Conservation (phyloP, 2,113 vertebrate genomes). For the Eptatretus burgeri region DNA sequence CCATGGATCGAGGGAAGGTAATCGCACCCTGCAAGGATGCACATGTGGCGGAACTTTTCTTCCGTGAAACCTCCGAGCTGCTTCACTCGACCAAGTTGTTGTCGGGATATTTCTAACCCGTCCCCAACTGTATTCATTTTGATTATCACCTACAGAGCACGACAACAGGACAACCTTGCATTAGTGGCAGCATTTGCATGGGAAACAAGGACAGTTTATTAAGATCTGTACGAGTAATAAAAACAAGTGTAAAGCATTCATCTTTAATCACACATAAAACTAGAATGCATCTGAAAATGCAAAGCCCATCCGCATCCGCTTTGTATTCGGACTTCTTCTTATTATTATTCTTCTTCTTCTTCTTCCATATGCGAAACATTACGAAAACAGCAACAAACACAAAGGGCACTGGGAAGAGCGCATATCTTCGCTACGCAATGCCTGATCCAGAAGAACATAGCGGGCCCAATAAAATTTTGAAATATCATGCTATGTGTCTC, state of each 20-base stretch:
- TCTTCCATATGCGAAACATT: too few relatives aligned
- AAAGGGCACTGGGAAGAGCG: too few relatives aligned
- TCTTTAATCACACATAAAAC: not conserved
- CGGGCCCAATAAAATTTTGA: too few relatives aligned
- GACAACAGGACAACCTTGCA: not conserved
- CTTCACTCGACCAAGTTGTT: slow-evolving; percentile 45
- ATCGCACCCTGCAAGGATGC: slow-evolving; percentile 94
- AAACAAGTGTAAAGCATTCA: too few relatives aligned
- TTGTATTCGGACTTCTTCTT: too few relatives aligned
- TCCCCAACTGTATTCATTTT: slow-evolving; percentile 92
- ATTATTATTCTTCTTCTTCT: too few relatives aligned
- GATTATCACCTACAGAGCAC: slow-evolving; percentile 40
- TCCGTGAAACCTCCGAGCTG: slow-evolving; percentile 73
- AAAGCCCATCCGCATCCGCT: too few relatives aligned
- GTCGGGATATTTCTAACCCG: slow-evolving; percentile 56
- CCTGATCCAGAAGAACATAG: too few relatives aligned
- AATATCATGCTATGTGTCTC: too few relatives aligned
- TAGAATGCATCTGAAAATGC: not conserved
- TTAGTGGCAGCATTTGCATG: not conserved
- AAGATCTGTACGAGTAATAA: too few relatives aligned
- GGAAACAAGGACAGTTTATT: not conserved
- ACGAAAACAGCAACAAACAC: too few relatives aligned
- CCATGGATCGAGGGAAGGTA: slow-evolving; percentile 71
- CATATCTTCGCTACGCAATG: too few relatives aligned
- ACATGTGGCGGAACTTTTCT: slow-evolving; percentile 91